These are phyloP conservation scores for Drosophila lini DNA, from an alignment of 1,140 invertebrate species.

Conservation along the genomic window DNA sequence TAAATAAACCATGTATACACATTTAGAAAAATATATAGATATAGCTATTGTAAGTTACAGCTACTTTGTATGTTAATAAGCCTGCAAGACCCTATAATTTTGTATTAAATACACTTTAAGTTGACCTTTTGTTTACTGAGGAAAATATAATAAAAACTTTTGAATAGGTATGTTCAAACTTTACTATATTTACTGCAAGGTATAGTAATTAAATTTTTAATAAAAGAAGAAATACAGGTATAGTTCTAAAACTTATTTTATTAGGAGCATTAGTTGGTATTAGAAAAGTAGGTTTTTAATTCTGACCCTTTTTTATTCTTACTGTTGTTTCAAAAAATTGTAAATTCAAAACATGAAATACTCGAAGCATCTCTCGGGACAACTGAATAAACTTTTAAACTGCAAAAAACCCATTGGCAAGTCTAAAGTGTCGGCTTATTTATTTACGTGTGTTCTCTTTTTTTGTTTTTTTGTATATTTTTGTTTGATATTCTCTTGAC, in stretches of 20 bases:
- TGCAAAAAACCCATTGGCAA: slow-evolving; percentile 41
- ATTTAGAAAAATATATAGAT: not conserved
- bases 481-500: slow-evolving; percentile 37
- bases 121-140: not conserved
- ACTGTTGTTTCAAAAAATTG: no score
- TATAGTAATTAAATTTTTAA: no score
- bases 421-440: slow-evolving; percentile 25
- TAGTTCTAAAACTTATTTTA: no score
- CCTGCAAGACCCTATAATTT: not conserved
- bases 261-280: no score
- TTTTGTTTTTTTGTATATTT: slow-evolving; percentile 14
- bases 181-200: not conserved
- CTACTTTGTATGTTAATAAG: not conserved
- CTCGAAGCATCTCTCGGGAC: slow-evolving; percentile 11
- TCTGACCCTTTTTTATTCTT: no score
- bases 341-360: no score
- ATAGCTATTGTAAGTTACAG: no score
- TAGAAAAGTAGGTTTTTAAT: no score
- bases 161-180: not conserved
- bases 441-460: slow-evolving; percentile 34
- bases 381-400: slow-evolving; percentile 26
- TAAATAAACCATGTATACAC: no score
- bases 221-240: no score
- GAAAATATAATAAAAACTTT: not conserved
- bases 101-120: not conserved